These are phyloP conservation scores for Atta cephalotes DNA, from an alignment of 1,140 invertebrate species.

Conservation along the genomic window DNA sequence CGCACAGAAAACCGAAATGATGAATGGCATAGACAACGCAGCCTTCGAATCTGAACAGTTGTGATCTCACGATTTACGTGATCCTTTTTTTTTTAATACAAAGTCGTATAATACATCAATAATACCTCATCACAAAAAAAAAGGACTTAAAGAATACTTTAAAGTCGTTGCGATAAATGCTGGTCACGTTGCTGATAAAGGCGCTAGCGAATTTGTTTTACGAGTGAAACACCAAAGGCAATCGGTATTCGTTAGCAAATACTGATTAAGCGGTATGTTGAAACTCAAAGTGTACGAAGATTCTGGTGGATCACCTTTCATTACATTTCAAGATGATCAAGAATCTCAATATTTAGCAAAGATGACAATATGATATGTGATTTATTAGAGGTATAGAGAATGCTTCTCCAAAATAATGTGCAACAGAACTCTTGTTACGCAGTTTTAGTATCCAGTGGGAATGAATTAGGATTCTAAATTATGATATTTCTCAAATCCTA, in stretches of 20 bases:
- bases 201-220: background rate
- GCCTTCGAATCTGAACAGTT: conserved; percentile 79
- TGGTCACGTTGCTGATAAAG: conserved; percentile 4
- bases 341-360: background rate
- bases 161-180: background rate
- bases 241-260: background rate
- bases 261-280: background rate
- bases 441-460: background rate
- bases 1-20: conserved; percentile 57
- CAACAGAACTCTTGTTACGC: background rate
- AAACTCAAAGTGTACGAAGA: background rate
- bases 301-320: background rate
- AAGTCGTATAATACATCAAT: conserved; percentile 37
- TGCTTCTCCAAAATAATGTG: background rate
- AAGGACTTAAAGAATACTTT: conserved; percentile 7
- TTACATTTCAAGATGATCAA: background rate
- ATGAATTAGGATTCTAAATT: conserved; percentile 5
- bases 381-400: background rate
- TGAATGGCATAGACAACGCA: conserved; percentile 78
- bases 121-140: conserved; percentile 49
- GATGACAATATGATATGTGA: background rate
- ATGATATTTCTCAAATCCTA: conserved; percentile 26
- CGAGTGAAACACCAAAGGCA: conserved; percentile 4
- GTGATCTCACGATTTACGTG: conserved; percentile 66
- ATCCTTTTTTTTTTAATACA: conserved; percentile 39